A percentile compares a stretch with the other conserved stretches of the same genome.
Evolutionary conservation across 2,797 vertebrate species (phyloP).

Genomic region (Rhincodon typus): DNA sequence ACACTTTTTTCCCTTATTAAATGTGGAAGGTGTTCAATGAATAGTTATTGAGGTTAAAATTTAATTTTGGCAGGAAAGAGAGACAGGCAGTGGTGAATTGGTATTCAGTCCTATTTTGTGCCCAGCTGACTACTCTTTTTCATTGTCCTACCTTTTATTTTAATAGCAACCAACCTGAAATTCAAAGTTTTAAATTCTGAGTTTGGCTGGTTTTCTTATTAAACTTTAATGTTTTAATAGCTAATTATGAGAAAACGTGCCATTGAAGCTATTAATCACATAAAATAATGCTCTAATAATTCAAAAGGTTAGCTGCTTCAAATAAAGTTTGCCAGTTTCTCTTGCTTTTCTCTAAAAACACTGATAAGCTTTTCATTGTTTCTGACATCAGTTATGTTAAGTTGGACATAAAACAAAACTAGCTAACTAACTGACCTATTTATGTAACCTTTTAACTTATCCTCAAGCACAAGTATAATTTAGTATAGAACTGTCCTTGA

Average conservation of each 20-base stretch:
- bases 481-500: conserved; percentile 11
- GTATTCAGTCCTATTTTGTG: neutral
- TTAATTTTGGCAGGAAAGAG: neutral
- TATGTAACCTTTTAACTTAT: conserved; percentile 31
- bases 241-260: neutral
- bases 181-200: neutral
- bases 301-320: neutral
- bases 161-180: neutral
- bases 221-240: neutral
- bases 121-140: neutral
- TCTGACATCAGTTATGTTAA: conserved; percentile 13
- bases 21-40: neutral
- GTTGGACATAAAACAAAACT: neutral
- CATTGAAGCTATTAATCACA: neutral
- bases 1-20: neutral
- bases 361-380: neutral
- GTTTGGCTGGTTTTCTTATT: neutral
- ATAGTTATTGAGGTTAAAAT: neutral
- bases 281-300: neutral
- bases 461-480: conserved; percentile 19
- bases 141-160: neutral
- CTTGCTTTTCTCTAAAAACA: neutral
- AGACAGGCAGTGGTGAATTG: neutral
- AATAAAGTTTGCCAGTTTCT: neutral
- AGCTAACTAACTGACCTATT: neutral